Percentiles rank a stretch among this genome's conserved stretches.
Conservation (phyloP, 2,888 invertebrate genomes). For the Flexamia atlantica region DNA sequence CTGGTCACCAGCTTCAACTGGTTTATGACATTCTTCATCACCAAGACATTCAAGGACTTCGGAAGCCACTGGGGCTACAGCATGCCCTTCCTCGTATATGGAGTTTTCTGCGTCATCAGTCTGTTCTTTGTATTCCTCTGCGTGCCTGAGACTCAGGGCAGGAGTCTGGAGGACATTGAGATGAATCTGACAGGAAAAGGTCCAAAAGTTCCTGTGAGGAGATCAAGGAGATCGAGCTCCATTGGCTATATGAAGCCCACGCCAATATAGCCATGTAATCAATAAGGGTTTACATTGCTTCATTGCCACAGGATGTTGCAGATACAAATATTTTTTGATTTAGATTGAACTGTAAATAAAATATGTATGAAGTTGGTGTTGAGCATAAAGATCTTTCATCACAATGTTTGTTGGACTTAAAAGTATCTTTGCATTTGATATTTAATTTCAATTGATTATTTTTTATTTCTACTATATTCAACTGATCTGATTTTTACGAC, state of each 20-base stretch:
- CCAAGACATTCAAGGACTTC: constrained; percentile 89
- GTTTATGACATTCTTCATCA: constrained; percentile 93
- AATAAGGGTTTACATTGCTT: background rate
- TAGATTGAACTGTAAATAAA: background rate
- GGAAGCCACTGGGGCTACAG: constrained; percentile 80
- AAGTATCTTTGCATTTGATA: background rate
- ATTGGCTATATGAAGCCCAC: constrained; percentile 91
- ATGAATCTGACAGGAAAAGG: constrained; percentile 78
- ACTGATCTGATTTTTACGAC: background rate
- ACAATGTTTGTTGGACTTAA: background rate
- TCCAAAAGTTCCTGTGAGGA: constrained; percentile 77
- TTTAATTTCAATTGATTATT: constrained; percentile 16
- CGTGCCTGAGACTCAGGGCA: constrained; percentile 96
- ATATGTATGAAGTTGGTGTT: background rate
- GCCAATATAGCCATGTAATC: constrained; percentile 59
- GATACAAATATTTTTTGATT: constrained; percentile 23
- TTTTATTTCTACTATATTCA: constrained; percentile 37
- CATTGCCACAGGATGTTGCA: background rate
- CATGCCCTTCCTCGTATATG: constrained; percentile 91
- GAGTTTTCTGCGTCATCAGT: constrained; percentile 83
- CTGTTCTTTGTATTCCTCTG: constrained; percentile 88
- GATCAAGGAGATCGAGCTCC: constrained; percentile 85
- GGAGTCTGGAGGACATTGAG: constrained; percentile 95
- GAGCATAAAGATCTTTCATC: constrained; percentile 41
- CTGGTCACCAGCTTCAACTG: constrained; percentile 94